Evolutionary conservation across 92 coral and sea anemone genomes (phyloP).

Genomic region (Epizoanthus fatuus): DNA sequence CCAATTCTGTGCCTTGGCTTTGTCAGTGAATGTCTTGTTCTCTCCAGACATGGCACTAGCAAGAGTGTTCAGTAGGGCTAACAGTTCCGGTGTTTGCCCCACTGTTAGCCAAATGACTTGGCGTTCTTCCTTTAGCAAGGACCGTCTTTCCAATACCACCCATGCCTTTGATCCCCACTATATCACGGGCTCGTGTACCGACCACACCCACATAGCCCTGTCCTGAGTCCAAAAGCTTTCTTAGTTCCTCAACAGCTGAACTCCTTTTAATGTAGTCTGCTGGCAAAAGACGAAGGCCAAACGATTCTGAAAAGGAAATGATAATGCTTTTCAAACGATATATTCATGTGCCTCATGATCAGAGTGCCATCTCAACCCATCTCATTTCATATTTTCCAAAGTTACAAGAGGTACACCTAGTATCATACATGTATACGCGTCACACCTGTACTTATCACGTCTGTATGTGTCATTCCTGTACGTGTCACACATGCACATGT

Average conservation of each 20-base stretch:
- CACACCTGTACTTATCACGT: no score
- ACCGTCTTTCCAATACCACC: slow-evolving; percentile 83
- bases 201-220: slow-evolving; percentile 72
- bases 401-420: no score
- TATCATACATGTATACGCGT: no score
- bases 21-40: slow-evolving; percentile 46
- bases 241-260: slow-evolving; percentile 49
- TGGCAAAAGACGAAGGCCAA: slow-evolving; percentile 66
- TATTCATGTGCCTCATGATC: no score
- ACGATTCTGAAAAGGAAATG: slow-evolving; percentile 31
- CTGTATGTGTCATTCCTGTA: no score
- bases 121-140: slow-evolving; percentile 52
- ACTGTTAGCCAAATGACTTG: slow-evolving; percentile 76
- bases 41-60: slow-evolving; percentile 62
- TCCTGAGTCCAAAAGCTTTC: slow-evolving; percentile 52
- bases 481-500: no score
- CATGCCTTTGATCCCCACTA: slow-evolving; percentile 77
- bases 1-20: slow-evolving; percentile 65
- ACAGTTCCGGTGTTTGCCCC: slow-evolving; percentile 67
- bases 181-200: slow-evolving; percentile 54
- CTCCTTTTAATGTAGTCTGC: slow-evolving; percentile 62
- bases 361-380: no score
- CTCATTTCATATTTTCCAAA: no score
- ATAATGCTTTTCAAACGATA: neutral
- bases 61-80: slow-evolving; percentile 58